Evolutionary conservation across 2,888 invertebrate genomes (phyloP).

Genomic region (Cerastis leucographa): DNA sequence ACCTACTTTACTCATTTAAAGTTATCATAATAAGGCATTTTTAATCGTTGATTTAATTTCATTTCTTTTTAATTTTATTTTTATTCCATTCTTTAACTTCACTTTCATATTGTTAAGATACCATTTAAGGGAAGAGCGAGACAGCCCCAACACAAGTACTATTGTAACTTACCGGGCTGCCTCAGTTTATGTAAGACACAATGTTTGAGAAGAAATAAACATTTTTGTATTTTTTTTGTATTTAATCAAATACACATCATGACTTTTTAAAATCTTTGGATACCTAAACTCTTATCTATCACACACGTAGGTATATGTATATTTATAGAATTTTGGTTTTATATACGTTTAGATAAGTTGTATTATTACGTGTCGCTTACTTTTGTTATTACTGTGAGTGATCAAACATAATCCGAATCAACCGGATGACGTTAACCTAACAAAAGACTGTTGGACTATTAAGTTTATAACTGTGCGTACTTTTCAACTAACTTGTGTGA

Average conservation of each 20-base stretch:
- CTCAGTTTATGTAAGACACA: too few species aligned
- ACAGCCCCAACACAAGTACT: too few species aligned
- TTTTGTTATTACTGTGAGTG: neutral
- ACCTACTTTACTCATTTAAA: neutral
- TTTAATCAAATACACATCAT: constrained; percentile 5
- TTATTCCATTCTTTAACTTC: too few species aligned
- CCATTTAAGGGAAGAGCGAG: too few species aligned
- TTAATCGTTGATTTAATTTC: too few species aligned
- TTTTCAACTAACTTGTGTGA: neutral
- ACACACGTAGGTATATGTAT: constrained; percentile 1
- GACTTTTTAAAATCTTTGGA: neutral
- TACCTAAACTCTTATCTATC: neutral
- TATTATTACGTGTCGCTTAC: neutral
- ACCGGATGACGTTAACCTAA: constrained; percentile 2
- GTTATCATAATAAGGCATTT: neutral
- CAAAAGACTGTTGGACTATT: neutral
- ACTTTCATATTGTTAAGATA: too few species aligned
- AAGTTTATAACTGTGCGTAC: neutral
- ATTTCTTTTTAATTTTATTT: too few species aligned
- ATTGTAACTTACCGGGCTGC: too few species aligned
- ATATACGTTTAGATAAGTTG: neutral
- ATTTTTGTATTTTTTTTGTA: too few species aligned
- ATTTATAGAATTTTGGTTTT: neutral
- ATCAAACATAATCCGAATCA: constrained; percentile 8
- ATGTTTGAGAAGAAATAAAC: too few species aligned